Conservation (phyloP, 2,113 vertebrate species). For the Egretta garzetta region DNA sequence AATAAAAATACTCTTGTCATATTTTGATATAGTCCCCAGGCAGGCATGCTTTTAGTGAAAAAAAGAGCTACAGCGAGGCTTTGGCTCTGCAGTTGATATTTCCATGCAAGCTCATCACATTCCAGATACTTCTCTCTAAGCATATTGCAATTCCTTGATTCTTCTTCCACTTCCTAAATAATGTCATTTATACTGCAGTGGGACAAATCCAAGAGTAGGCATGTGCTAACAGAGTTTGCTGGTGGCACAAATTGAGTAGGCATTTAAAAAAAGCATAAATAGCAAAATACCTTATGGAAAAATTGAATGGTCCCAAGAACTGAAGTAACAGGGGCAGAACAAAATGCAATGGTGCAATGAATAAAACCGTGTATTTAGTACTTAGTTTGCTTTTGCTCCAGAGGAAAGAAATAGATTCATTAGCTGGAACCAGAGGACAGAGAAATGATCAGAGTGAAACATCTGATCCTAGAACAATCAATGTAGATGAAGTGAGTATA, state of each 20-base stretch:
- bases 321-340: neutral
- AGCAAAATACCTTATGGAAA: neutral
- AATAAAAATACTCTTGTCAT: neutral
- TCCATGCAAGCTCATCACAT: neutral
- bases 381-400: neutral
- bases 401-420: neutral
- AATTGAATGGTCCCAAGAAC: neutral
- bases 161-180: conserved; percentile 4
- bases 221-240: neutral
- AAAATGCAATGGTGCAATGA: neutral
- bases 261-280: neutral
- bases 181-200: neutral
- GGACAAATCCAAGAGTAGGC: neutral
- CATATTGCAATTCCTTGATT: neutral
- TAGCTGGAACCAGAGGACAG: neutral
- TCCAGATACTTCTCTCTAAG: neutral
- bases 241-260: neutral
- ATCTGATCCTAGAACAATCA: neutral
- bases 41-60: neutral
- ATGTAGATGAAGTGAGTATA: neutral
- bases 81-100: neutral
- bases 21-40: neutral
- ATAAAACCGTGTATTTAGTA: neutral
- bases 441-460: neutral
- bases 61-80: neutral